These are phyloP conservation scores for Connochaetes taurinus DNA, from an alignment of 2,113 vertebrate species.

Conservation along the genomic window DNA sequence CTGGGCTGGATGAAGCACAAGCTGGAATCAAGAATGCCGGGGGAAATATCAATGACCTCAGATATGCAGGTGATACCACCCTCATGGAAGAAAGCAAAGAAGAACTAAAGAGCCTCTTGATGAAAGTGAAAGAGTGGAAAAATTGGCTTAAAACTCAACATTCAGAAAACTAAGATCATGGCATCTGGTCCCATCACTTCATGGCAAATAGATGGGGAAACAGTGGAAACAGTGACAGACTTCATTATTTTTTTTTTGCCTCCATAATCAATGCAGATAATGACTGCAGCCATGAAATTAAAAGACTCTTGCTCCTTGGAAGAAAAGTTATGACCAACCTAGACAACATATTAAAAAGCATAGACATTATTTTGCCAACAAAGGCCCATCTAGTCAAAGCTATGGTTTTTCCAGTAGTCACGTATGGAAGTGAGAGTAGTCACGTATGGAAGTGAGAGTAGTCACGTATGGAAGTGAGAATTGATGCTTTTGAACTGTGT, in stretches of 20 bases:
- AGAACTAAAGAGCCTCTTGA: neutral
- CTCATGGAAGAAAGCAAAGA: neutral
- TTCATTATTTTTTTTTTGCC: no score
- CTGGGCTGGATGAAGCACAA: neutral
- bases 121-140: neutral
- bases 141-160: neutral
- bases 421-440: neutral
- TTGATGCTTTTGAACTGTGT: neutral
- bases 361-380: neutral
- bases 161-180: neutral
- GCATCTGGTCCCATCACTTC: no score
- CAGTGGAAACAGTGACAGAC: no score
- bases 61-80: neutral
- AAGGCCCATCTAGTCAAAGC: neutral
- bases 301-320: no score
- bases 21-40: neutral
- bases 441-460: no score
- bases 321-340: neutral
- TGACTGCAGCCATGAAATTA: no score
- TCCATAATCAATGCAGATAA: no score
- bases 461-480: no score
- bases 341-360: neutral
- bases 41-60: neutral
- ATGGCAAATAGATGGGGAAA: no score
- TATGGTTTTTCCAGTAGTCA: neutral